Conservation (phyloP, 2,797 vertebrate genomes). For the Dermochelys coriacea region DNA sequence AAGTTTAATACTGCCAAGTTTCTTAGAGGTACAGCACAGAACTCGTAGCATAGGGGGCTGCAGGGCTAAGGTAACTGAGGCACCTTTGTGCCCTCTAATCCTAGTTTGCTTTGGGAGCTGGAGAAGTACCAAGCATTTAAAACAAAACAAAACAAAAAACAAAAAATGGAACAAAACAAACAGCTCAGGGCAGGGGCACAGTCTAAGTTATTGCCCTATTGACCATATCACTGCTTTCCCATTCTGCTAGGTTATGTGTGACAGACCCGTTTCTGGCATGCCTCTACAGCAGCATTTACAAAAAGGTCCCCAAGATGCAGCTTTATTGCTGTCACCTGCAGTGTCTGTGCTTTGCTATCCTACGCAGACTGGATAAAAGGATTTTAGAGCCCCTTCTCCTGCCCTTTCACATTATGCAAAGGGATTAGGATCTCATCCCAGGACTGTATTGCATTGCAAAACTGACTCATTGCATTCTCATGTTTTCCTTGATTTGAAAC, state of each 20-base stretch:
- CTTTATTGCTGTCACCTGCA: neutral
- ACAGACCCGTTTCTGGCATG: too few species aligned
- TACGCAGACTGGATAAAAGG: rapidly evolving
- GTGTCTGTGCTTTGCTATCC: rapidly evolving
- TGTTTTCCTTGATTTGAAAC: neutral
- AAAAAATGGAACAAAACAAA: neutral
- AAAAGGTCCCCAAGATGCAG: rapidly evolving
- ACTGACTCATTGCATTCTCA: neutral
- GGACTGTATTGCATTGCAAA: neutral
- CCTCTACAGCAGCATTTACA: neutral
- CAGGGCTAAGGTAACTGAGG: neutral
- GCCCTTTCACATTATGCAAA: neutral
- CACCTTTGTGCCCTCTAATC: too few species aligned
- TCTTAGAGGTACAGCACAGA: neutral
- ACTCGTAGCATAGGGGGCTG: neutral
- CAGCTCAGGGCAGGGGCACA: rapidly evolving
- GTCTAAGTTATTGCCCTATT: rapidly evolving
- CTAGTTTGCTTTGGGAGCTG: neutral
- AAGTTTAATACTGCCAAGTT: too few species aligned
- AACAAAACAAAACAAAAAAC: too few species aligned
- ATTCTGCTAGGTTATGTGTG: neutral
- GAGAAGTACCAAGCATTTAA: neutral
- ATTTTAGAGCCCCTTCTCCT: neutral
- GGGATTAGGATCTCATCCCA: neutral
- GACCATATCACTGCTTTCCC: rapidly evolving